Conservation (phyloP, 2,888 invertebrate species). For the Acanthoscelides obtectus region DNA sequence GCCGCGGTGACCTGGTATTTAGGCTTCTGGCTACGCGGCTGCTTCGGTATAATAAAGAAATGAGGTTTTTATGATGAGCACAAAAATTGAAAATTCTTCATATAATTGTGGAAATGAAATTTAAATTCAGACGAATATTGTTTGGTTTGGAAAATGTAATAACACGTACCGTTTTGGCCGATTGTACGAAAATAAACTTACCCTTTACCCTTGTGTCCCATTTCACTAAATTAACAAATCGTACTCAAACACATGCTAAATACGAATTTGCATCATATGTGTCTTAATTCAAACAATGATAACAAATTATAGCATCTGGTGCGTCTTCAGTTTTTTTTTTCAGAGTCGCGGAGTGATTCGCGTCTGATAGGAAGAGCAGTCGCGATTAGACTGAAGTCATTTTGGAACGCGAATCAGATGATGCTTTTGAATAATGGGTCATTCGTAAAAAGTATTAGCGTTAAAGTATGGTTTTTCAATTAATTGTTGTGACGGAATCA, state of each 20-base stretch:
- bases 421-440: not conserved
- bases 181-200: too few relatives aligned
- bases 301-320: not conserved
- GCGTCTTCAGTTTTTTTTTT: not conserved
- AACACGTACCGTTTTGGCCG: too few relatives aligned
- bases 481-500: not conserved
- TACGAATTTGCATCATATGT: not conserved
- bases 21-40: too few relatives aligned
- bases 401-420: not conserved
- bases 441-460: not conserved
- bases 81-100: too few relatives aligned
- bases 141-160: too few relatives aligned
- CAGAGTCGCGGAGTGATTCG: not conserved
- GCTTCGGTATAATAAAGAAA: too few relatives aligned
- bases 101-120: too few relatives aligned
- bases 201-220: not conserved
- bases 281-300: not conserved
- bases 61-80: too few relatives aligned
- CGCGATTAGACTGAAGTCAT: not conserved
- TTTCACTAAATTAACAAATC: not conserved
- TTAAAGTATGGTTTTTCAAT: not conserved
- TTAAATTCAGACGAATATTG: too few relatives aligned
- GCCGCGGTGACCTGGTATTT: too few relatives aligned
- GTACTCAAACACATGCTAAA: not conserved
- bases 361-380: not conserved